A percentile compares a stretch with the other conserved stretches of the same genome.
Conservation (phyloP, 1,140 invertebrate genomes). For the Dendrolimus kikuchii region DNA sequence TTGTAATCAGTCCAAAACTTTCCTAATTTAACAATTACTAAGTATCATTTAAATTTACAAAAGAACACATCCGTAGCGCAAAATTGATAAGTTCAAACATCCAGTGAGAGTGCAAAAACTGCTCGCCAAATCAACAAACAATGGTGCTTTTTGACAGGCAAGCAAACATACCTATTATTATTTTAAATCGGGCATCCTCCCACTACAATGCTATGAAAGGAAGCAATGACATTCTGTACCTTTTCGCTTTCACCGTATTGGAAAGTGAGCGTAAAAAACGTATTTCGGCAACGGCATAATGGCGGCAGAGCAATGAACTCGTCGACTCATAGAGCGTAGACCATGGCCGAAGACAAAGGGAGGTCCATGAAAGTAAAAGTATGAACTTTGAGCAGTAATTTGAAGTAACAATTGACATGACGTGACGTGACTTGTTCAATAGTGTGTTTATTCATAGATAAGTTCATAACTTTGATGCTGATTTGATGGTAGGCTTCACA, state of each 20-base stretch:
- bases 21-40: too few relatives aligned
- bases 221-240: conserved; percentile 67
- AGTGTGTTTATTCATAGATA: too few relatives aligned
- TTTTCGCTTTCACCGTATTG: conserved; percentile 71
- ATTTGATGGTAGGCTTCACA: too few relatives aligned
- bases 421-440: too few relatives aligned
- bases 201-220: conserved; percentile 68
- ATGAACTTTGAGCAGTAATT: background rate
- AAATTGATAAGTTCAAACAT: too few relatives aligned
- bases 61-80: too few relatives aligned
- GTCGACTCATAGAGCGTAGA: conserved; percentile 51
- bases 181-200: conserved; percentile 53
- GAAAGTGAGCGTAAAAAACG: conserved; percentile 71
- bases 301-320: conserved; percentile 55
- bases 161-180: conserved; percentile 38
- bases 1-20: too few relatives aligned
- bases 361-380: conserved; percentile 64
- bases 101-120: background rate
- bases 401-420: too few relatives aligned
- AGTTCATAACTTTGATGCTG: too few relatives aligned
- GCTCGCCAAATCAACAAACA: conserved; percentile 27
- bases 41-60: too few relatives aligned
- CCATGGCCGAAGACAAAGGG: conserved; percentile 48
- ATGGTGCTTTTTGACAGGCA: conserved; percentile 31
- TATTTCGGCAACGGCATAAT: conserved; percentile 68